These are phyloP conservation scores for Clarias magur DNA, from an alignment of 2,113 vertebrate species.

Conservation along the genomic window DNA sequence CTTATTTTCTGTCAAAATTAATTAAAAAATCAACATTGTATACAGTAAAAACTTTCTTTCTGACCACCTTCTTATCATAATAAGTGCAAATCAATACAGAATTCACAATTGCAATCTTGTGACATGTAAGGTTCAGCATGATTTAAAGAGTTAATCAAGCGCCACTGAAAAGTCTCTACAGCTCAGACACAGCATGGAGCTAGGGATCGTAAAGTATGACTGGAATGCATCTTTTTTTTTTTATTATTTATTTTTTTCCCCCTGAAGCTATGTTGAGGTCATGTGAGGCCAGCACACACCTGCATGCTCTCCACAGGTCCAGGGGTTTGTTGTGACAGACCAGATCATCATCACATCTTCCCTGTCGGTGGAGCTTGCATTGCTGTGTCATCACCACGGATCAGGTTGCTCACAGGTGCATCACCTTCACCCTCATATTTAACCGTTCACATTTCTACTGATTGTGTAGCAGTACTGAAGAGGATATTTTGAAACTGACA, in stretches of 20 bases:
- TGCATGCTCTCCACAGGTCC: conserved; percentile 36
- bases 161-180: neutral
- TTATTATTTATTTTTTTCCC: neutral
- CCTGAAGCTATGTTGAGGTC: conserved; percentile 25
- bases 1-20: neutral
- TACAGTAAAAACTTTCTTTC: neutral
- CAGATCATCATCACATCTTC: conserved; percentile 34
- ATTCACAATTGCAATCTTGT: neutral
- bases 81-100: neutral
- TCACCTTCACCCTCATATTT: neutral
- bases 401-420: conserved; percentile 53
- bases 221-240: neutral
- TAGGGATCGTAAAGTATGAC: conserved; percentile 3
- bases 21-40: neutral
- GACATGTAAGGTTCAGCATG: neutral
- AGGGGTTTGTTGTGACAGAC: conserved; percentile 50
- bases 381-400: conserved; percentile 40
- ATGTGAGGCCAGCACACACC: conserved; percentile 49
- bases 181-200: neutral
- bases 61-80: neutral
- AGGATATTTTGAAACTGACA: neutral
- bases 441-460: neutral
- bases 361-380: conserved; percentile 37
- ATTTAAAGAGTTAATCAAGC: neutral
- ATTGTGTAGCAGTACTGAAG: neutral